Evolutionary conservation across 2,113 vertebrate genomes (phyloP).

Genomic region (Dromaius novaehollandiae): DNA sequence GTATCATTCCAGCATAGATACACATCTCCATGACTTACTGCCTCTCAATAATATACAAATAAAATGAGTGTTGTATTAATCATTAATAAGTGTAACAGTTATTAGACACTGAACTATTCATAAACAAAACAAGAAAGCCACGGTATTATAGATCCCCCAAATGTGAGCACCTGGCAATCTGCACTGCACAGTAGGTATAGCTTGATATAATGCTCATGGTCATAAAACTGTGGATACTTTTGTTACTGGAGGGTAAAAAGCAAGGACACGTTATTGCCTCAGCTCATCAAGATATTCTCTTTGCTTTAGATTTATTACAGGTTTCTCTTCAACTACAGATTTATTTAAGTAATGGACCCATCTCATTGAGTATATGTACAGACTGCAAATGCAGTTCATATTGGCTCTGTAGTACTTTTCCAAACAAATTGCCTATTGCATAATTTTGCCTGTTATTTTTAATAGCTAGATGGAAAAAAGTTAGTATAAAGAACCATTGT

Average conservation of each 20-base stretch:
- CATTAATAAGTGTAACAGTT: neutral
- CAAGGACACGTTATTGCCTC: neutral
- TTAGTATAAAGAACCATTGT: neutral
- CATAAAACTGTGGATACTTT: neutral
- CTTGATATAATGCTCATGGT: neutral
- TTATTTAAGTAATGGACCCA: conserved; percentile 14
- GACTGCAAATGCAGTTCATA: neutral
- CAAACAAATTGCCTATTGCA: neutral
- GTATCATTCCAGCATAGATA: neutral
- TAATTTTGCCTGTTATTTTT: conserved; percentile 10
- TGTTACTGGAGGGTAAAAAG: neutral
- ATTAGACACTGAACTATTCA: neutral
- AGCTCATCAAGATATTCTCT: neutral
- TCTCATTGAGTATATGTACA: neutral
- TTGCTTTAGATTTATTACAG: neutral
- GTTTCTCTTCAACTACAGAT: conserved; percentile 1
- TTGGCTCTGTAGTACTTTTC: neutral
- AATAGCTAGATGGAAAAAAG: neutral
- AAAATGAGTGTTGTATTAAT: neutral
- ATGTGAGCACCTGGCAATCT: neutral
- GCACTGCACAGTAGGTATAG: neutral
- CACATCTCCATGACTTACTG: neutral
- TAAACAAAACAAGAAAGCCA: neutral
- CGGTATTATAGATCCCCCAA: neutral
- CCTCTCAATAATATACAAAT: neutral